Base-by-base conservation (phyloP, 2,888 invertebrate species). In the Xanthia togata region DNA sequence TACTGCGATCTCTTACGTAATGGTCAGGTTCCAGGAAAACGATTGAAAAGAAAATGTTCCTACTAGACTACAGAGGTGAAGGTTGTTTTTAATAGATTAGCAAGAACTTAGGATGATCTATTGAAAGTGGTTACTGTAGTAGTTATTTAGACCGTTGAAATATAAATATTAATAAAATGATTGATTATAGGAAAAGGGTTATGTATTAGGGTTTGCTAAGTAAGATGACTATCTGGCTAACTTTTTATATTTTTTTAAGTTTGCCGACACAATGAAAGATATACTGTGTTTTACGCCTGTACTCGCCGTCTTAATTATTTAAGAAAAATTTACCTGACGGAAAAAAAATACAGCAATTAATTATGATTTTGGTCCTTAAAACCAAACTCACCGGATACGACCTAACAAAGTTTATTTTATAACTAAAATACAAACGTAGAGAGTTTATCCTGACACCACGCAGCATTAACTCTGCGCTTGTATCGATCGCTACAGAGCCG, bases 1-100 rank as follows among this genome's bases (percentile, higher is more conserved):
- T 79, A 79, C 70, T 77, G 53, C 72, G 79, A 70, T 70, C 79
- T 76, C 85, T 81, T 63, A 78, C 69, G 84, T 77, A 84, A 84
- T 77, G 83, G 77, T 55, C 73, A 74, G 77, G 31, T 70, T 71
- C 35, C 53, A 63, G 62, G 64, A 69, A 72, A 72, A 84, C 63
- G 53, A 72, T 72, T 70, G 31, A 53, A 71, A 62, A 35, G 20
- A 64, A 64, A 60, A 57, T 68, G 53, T 69, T n/a, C 20, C 4
- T 41, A 4, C 14, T 60, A 20, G 53, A 38, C 57, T 59, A 14
- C 5, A 20, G 35, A 70, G 26, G 26, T 53, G 17, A 44, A 65
- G 23, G 11, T 62, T 72, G 70, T 65, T 70, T n/a, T 60, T 12
- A 38, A 47, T 11, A 26, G 26, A 14, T 35, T 50, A 35, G 26